Base-by-base conservation (phyloP, 2,113 vertebrate genomes). In the Equus quagga region DNA sequence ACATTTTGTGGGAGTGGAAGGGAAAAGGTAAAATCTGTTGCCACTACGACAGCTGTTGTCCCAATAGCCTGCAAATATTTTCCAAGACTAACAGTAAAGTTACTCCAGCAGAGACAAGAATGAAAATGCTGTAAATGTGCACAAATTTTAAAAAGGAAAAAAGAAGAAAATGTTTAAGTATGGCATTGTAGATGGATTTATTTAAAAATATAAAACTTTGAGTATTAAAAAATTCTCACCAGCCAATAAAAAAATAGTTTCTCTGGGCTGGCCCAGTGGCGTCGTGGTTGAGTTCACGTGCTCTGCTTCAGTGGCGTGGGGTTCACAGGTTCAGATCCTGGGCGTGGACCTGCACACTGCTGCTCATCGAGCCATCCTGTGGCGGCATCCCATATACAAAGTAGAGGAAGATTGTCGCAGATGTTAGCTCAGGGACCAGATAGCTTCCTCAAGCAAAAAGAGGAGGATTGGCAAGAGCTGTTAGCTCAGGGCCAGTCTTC, bases 131-230 rank as follows among this genome's bases (percentile, higher is more conserved):
- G 0, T 67, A 54, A 91, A 82, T 70, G 11, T 64, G 41, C 28
- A 62, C 49, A 78, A 31, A 69, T 79, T 67, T 49, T 31, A 31
- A 72, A 65, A n/a, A 26, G 28, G 28, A 51, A 64, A 58, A 8
- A 67, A 75, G 33, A 18, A 46, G 31, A 89, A 94, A 79, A 44
- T 51, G 26, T 76, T n/a, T 70, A 80, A 88, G 19, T 73, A 44
- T 24, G 64, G 5, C 5, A 41, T 73, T 91, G 17, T 81, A 90
- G 54, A 26, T 79, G 84, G 21, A 24, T 83, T 49, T 85, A 31
- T 91, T 95, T 81, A 46, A 90, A 92, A 75, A 76, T 83, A 54
- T 31, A 82, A 90, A 82, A 80, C 14, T 76, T 65, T 12, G 9
- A 64, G 28, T 56, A 46, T 19, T 89, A 60, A 91, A 89, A 93